A percentile compares a stretch with the other conserved stretches of the same genome.
Evolutionary conservation across 2,797 vertebrate genomes (phyloP).

Genomic region (Oreonectes daqikongensis): DNA sequence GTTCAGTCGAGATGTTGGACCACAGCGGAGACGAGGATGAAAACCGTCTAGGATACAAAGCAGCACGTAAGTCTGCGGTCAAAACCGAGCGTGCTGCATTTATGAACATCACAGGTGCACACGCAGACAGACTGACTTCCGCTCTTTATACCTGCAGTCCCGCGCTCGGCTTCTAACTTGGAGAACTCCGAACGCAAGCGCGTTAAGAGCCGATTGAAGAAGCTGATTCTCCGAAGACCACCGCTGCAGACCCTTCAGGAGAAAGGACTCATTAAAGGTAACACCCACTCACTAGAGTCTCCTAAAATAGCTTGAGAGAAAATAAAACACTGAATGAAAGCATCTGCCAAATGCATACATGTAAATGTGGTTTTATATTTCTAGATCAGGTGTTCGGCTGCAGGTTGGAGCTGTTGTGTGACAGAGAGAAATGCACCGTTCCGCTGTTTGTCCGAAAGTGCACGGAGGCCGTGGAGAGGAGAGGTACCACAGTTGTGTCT

Average conservation of each 20-base stretch:
- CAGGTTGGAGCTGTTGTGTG: constrained; percentile 86
- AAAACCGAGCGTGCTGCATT: no score
- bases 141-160: constrained; percentile 63
- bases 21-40: constrained; percentile 88
- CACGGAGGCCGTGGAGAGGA: constrained; percentile 84
- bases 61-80: constrained; percentile 67
- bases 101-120: neutral
- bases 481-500: constrained; percentile 73
- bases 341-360: no score
- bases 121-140: neutral
- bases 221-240: constrained; percentile 87
- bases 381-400: constrained; percentile 95
- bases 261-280: constrained; percentile 89
- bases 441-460: constrained; percentile 90
- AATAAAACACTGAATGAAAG: no score
- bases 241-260: constrained; percentile 88
- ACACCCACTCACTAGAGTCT: neutral
- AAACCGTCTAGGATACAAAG: constrained; percentile 56
- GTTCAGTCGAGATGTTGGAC: constrained; percentile 81
- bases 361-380: constrained; percentile 20
- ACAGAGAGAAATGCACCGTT: constrained; percentile 81
- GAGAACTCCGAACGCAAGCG: constrained; percentile 83
- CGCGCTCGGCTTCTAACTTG: constrained; percentile 77
- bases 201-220: constrained; percentile 85
- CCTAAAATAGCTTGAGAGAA: no score